phyloP scores from a whole-genome alignment of 2,113 vertebrate species.

The Epinephelus moara region DNA sequence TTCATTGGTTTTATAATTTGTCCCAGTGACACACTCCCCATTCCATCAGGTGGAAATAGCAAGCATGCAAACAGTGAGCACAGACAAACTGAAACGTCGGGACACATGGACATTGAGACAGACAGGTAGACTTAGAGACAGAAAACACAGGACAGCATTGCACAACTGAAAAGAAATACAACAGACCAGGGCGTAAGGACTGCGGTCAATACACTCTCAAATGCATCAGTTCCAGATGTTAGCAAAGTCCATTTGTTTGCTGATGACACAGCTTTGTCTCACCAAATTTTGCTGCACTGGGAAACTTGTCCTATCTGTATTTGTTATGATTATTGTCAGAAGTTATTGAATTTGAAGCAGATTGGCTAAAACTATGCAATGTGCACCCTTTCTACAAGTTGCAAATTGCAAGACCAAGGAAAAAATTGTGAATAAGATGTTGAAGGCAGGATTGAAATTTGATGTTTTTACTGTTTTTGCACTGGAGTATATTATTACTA shows the following conservation, averaged over 20 bases:
- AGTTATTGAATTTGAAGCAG: background rate
- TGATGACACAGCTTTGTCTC: slow-evolving; percentile 13
- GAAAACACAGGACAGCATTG: slow-evolving; percentile 24
- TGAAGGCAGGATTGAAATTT: background rate
- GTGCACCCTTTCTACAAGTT: background rate
- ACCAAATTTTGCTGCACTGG: background rate
- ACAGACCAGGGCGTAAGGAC: slow-evolving; percentile 10
- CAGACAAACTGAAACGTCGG: slow-evolving; percentile 26
- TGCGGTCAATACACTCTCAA: slow-evolving; percentile 60
- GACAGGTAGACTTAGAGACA: slow-evolving; percentile 28
- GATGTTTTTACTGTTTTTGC: background rate
- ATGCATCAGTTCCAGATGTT: slow-evolving; percentile 13
- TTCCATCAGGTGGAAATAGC: slow-evolving; percentile 59
- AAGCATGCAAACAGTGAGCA: slow-evolving; percentile 78
- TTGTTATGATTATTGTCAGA: background rate
- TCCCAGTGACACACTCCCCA: slow-evolving; percentile 23
- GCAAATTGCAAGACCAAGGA: background rate
- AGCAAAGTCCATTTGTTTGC: slow-evolving; percentile 26
- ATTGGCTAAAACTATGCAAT: background rate
- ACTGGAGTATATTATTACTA: background rate
- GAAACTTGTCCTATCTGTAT: too few species aligned
- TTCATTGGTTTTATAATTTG: background rate
- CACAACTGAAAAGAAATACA: slow-evolving; percentile 31
- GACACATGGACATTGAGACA: slow-evolving; percentile 49
- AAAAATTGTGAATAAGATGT: background rate